These are phyloP conservation scores for Rhinolophus sinicus DNA, from an alignment of 2,113 vertebrate species.

Conservation along the genomic window DNA sequence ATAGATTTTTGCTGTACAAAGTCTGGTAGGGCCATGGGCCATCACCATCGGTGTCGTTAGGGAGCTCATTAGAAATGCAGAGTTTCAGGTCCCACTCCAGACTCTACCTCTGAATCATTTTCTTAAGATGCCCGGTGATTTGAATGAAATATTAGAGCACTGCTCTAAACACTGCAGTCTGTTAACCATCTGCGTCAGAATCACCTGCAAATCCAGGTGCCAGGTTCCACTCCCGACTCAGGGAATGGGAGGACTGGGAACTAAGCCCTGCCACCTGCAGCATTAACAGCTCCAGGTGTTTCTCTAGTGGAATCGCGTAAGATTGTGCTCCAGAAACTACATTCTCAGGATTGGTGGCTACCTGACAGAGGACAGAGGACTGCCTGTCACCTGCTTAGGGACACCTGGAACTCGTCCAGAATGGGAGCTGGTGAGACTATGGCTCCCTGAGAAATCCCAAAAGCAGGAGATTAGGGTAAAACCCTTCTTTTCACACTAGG, in stretches of 20 bases:
- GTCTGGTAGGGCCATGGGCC: rapidly evolving
- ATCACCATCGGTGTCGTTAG: no score
- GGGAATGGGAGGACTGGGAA: not conserved
- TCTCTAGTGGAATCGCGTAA: not conserved
- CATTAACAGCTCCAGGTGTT: not conserved
- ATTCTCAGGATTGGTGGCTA: not conserved
- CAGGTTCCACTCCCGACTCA: not conserved
- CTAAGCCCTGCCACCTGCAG: not conserved
- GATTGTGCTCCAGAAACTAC: not conserved
- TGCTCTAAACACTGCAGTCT: not conserved
- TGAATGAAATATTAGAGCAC: not conserved
- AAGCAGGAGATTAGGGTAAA: not conserved
- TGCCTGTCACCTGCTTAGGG: not conserved
- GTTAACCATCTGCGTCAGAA: not conserved
- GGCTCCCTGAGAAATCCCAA: not conserved
- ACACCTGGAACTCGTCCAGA: not conserved
- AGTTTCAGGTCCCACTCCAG: not conserved
- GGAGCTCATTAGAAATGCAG: not conserved
- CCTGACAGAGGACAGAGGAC: not conserved
- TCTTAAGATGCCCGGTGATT: not conserved
- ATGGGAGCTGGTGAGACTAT: not conserved
- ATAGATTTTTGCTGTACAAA: not conserved
- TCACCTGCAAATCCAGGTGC: not conserved
- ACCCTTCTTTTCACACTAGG: not conserved
- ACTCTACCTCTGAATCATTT: not conserved